Percentiles rank a stretch among this genome's conserved stretches.
Conservation (phyloP, 2,888 invertebrate species). For the Leptodirus hochenwartii region DNA sequence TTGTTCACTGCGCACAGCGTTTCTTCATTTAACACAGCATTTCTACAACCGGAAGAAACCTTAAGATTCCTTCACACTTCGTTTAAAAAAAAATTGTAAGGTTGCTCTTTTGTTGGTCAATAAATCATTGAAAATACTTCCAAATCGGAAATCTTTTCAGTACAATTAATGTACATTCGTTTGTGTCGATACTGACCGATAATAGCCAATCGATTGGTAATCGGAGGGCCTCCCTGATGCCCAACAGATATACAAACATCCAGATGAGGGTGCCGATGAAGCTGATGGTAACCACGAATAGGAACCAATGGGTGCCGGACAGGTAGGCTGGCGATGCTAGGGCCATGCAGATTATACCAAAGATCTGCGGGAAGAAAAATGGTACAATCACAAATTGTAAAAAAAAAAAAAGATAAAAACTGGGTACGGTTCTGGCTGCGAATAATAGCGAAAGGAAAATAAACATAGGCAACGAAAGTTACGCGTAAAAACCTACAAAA, state of each 20-base stretch:
- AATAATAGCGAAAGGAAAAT: too few relatives aligned
- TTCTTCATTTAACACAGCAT: too few relatives aligned
- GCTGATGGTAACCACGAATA: constrained; percentile 64
- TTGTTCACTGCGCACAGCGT: too few relatives aligned
- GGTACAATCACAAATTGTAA: constrained; percentile 3
- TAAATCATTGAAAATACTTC: too few relatives aligned
- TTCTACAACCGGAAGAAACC: too few relatives aligned
- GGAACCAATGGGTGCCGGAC: constrained; percentile 58
- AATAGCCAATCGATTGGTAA: constrained; percentile 71
- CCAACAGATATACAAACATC: constrained; percentile 62
- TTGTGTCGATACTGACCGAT: constrained; percentile 39
- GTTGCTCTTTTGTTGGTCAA: too few relatives aligned
- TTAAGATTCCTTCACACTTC: too few relatives aligned
- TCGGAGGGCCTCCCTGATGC: constrained; percentile 59
- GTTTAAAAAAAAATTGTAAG: too few relatives aligned
- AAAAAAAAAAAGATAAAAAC: constrained; percentile 5
- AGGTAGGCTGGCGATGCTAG: constrained; percentile 50
- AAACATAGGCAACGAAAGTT: too few relatives aligned
- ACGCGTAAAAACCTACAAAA: not conserved
- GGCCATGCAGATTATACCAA: constrained; percentile 75
- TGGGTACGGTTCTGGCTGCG: not conserved
- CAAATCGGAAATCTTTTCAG: too few relatives aligned
- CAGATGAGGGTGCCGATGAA: constrained; percentile 72
- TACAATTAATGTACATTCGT: not conserved
- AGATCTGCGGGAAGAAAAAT: constrained; percentile 39